phyloP scores from a whole-genome alignment of 2,797 vertebrate species.

The Bryconaethiops microstoma region DNA sequence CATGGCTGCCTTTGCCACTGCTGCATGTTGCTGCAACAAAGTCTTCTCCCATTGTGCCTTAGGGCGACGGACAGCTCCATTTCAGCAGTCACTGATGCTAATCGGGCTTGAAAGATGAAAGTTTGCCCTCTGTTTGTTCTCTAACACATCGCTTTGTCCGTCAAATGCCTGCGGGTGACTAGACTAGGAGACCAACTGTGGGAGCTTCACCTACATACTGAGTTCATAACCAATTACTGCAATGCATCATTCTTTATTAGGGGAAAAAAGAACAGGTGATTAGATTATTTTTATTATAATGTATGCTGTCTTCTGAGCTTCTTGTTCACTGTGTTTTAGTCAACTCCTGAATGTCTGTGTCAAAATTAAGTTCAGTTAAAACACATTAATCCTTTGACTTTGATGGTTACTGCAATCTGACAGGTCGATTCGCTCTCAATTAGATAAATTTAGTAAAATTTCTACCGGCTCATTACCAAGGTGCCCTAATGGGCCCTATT shows the following conservation, averaged over 20 bases:
- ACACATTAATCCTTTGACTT: conserved; percentile 22
- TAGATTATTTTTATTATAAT: neutral
- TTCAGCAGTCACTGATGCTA: conserved; percentile 70
- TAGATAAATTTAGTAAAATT: conserved; percentile 23
- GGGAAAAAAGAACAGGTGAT: neutral
- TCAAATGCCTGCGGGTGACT: conserved; percentile 64
- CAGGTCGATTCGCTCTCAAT: neutral
- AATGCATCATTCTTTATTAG: neutral
- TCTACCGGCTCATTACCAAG: conserved; percentile 27
- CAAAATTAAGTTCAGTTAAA: neutral
- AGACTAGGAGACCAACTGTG: conserved; percentile 30
- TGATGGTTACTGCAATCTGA: neutral
- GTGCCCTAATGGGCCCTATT: conserved; percentile 52
- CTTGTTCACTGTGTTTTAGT: neutral
- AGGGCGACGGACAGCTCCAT: conserved; percentile 71
- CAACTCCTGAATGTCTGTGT: neutral
- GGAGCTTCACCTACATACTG: conserved; percentile 24
- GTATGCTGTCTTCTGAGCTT: neutral
- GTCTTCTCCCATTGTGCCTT: conserved; percentile 56
- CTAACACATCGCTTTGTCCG: conserved; percentile 64
- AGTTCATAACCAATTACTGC: neutral
- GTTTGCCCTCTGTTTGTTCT: conserved; percentile 78
- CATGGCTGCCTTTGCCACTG: conserved; percentile 31
- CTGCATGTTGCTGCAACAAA: conserved; percentile 56
- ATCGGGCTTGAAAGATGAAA: conserved; percentile 73